Percentiles rank a stretch among this genome's conserved stretches.
These are phyloP conservation scores for Callocephalon fimbriatum DNA, from an alignment of 2,113 vertebrate species.

Conservation along the genomic window DNA sequence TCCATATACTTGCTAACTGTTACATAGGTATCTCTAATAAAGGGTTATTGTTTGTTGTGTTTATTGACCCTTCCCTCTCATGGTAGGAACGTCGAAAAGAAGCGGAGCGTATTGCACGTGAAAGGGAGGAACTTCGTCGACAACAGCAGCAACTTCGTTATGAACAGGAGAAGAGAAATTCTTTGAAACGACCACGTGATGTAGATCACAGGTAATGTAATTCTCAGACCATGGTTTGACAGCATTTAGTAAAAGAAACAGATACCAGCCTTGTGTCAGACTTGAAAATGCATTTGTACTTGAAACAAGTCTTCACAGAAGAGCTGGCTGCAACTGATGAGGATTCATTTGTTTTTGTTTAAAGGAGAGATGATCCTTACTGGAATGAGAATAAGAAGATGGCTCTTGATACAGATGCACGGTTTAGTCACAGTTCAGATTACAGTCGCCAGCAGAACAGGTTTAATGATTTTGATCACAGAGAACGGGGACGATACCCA, in stretches of 20 bases:
- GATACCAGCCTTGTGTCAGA: not conserved
- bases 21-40: not conserved
- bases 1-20: not conserved
- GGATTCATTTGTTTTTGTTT: conserved; percentile 1
- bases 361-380: conserved; percentile 90
- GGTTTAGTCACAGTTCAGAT: conserved; percentile 88
- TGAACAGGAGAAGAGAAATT: conserved; percentile 96
- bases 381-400: conserved; percentile 96
- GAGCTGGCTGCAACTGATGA: not conserved
- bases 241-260: not conserved
- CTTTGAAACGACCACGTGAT: conserved; percentile 92
- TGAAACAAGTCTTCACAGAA: not conserved
- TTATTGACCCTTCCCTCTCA: not conserved
- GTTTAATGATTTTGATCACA: conserved; percentile 89
- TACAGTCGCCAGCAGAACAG: conserved; percentile 91
- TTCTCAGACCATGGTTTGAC: not conserved
- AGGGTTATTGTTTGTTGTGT: not conserved
- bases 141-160: conserved; percentile 98
- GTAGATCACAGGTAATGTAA: conserved; percentile 88
- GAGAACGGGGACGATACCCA: conserved; percentile 88
- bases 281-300: not conserved
- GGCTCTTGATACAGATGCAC: conserved; percentile 85
- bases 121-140: conserved; percentile 91
- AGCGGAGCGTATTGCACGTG: conserved; percentile 91
- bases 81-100: conserved; percentile 94